Base-by-base conservation (phyloP, 2,797 vertebrate genomes). In the Champsocephalus esox region DNA sequence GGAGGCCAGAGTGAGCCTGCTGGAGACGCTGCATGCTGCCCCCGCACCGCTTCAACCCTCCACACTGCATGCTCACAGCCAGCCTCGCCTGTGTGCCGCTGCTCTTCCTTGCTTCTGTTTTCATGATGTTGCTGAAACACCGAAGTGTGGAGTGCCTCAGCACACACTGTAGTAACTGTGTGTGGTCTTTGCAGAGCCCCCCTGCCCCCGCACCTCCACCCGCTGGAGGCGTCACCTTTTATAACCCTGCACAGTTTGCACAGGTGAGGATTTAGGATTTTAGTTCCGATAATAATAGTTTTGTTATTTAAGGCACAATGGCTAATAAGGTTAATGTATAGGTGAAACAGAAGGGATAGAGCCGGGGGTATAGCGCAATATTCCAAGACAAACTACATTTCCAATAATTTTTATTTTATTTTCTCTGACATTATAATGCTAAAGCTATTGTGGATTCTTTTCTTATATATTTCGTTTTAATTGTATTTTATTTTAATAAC, bases 191-290 rank as follows among this genome's bases (percentile, higher is more conserved):
- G 17, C 86, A 98, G 97, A 92, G 85, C 84, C 90, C 93, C 5
- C 91, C 93, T 7, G 59, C 70, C 38, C 84, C 85, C 1, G 95
- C 77, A 75, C 63, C 80, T 64, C 83, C 95, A 13, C 58, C 96
- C 0, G 12, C 92, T 2, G 96, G 96, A 57, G 81, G 95, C 0
- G 93, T 97, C 64, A 95, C 96, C 0, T 98, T 99, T 92, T 98
- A 97, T 92, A 98, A 96, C 82, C 97, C 97, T 13, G 92, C 97
- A 64, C 97, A 96, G 82, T 97, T 98, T 94, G 89, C 95, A 94
- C 96, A 97, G 91, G 97, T 99, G 83, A 68, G 73, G 17, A 24
- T n/a, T 56, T 17, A 13, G 14, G 7, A 43, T 43, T 51, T 38
- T 38, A 38, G 34, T 38, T 7, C 9, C 8, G 34, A 38, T 7